A percentile compares a stretch with the other conserved stretches of the same genome.
phyloP scores from a whole-genome alignment of 2,888 invertebrate genomes.

The Spodoptera littoralis region DNA sequence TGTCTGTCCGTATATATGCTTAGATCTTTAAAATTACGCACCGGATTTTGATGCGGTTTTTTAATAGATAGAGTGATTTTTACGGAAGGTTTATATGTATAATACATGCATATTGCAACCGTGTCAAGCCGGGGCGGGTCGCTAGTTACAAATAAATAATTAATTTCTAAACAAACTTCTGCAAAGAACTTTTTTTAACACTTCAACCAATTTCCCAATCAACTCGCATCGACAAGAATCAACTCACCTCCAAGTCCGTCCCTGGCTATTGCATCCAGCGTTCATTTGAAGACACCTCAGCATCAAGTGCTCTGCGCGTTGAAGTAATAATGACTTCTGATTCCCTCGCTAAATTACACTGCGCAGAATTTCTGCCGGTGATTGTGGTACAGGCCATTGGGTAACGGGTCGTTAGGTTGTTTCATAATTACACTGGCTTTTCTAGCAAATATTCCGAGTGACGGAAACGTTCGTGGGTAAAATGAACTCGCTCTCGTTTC shows the following conservation, averaged over 20 bases:
- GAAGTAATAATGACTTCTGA: constrained; percentile 66
- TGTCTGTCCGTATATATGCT: too few relatives aligned
- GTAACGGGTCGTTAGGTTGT: constrained; percentile 6
- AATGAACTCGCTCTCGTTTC: neutral
- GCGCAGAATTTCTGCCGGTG: neutral
- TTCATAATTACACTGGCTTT: constrained; percentile 5
- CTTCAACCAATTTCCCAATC: neutral
- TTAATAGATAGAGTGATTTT: too few relatives aligned
- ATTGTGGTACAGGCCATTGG: constrained; percentile 12
- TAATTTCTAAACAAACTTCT: too few relatives aligned
- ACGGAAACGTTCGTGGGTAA: neutral
- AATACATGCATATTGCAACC: too few relatives aligned
- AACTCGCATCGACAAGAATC: neutral
- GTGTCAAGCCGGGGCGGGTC: too few relatives aligned
- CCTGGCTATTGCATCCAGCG: constrained; percentile 40
- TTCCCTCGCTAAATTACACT: constrained; percentile 32
- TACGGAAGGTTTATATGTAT: too few relatives aligned
- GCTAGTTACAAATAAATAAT: too few relatives aligned
- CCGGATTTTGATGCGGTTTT: too few relatives aligned
- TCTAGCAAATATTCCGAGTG: neutral
- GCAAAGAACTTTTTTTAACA: too few relatives aligned
- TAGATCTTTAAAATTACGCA: too few relatives aligned
- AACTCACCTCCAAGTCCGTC: constrained; percentile 15
- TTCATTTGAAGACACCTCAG: constrained; percentile 54
- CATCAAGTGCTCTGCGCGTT: constrained; percentile 52